Base-by-base conservation (phyloP, 1,140 invertebrate genomes). In the Neelides sp. region DNA sequence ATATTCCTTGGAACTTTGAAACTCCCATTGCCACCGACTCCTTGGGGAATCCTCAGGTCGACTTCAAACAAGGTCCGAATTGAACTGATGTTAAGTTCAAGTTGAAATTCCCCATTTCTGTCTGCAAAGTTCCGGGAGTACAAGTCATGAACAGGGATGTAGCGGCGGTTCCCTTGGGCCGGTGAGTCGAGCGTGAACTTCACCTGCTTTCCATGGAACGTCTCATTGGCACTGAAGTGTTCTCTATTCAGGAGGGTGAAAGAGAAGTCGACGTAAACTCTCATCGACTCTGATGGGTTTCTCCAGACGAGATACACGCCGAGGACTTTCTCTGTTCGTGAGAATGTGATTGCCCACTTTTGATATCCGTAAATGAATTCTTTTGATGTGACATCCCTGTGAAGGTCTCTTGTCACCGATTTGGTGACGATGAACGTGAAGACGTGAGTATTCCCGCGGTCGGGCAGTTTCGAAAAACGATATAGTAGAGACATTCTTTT, bases 341-440 rank as follows among this genome's bases (percentile, higher is more conserved):
- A 80, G 66, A 89, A 86, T 2, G 82, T 82, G 44, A 89, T 80
- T n/a, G 82, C 83, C 85, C 85, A 91, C 69, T 77, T 74, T 62
- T 89, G 85, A 64, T 85, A 83, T 7, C 84, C 83, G 68, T 83
- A 88, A 23, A 78, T 76, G 65, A 89, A 83, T 64, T 89, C 85
- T 67, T 85, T 85, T 53, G 80, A 83, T 28, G 82, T 85, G 57
- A 85, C 80, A 68, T 85, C 82, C 40, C 82, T 76, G 66, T 85
- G 81, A 8, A 82, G 74, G 68, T 86, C 82, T 26, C 82, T 69
- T 5, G 82, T 83, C 58, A 84, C 82, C 41, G 77, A 82, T 57
- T 79, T 75, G 22, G 83, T 86, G 48, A 86, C 82, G 54, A 86
- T 79, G 66, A 86, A 85, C 19, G 82, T 84, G 71, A 86, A 86